Base-by-base conservation (phyloP, 2,113 vertebrate species). In the Catharus bicknelli region DNA sequence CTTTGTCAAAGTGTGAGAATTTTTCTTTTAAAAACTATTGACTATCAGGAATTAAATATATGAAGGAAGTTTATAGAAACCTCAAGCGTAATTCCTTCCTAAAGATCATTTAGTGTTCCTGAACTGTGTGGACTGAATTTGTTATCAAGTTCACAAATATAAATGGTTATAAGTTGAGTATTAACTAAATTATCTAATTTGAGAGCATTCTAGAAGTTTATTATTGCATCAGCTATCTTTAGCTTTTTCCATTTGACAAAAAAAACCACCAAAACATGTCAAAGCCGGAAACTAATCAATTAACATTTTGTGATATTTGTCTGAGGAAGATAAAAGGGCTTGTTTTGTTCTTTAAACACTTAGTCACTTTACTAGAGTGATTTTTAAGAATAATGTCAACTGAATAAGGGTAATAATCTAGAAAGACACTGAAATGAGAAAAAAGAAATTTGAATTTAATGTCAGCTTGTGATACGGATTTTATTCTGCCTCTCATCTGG, bases 111-210 rank as follows among this genome's bases (percentile, higher is more conserved):
- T 64, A 54, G 26, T 68, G 45, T 95, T 96, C 72, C 62, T 88
- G 78, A 96, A 92, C 55, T 61, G 67, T 59, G 64, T 88, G 92
- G 95, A 95, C 78, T 72, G 83, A 93, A 97, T 95, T 94, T 95
- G 67, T 96, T 96, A 93, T 9, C 83, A 95, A 96, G 90, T 96
- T 74, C 85, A 90, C 94, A 95, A 94, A 96, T 93, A 83, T 70
- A 78, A 70, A 22, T 90, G 51, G 50, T 95, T 51, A 23, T 90
- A 91, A 94, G 40, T 62, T 90, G 86, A 90, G 50, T 94, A 57
- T 90, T 94, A 96, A 97, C 96, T 95, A 89, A 34, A 26, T 40
- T 25, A 73, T 95, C 82, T 96, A 89, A 95, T 96, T 94, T 90
- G 68, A 48, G 51, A 94, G n/a, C 21, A 9, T 94, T 95, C 76